Evolutionary conservation across 2,888 invertebrate genomes (phyloP).

Genomic region (Exocentrus adspersus): DNA sequence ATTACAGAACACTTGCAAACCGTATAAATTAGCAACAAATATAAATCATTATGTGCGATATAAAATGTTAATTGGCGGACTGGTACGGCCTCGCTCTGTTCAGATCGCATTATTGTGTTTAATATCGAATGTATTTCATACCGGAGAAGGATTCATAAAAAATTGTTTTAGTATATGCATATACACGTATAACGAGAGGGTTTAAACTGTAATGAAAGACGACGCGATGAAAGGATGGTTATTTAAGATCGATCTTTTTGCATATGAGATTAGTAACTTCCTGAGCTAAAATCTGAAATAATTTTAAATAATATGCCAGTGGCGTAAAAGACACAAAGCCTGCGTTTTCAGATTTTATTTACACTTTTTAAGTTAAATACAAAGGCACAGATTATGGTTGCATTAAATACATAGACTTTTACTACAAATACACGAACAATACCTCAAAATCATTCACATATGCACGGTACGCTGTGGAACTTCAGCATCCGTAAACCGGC

Average conservation of each 20-base stretch:
- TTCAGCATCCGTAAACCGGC: no score
- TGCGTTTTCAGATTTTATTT: no score
- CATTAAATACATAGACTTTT: no score
- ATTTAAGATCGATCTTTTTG: slow-evolving; percentile 24
- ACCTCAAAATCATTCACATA: no score
- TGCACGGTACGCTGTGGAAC: no score
- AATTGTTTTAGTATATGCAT: slow-evolving; percentile 18
- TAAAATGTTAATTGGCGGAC: slow-evolving; percentile 27
- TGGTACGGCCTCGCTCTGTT: slow-evolving; percentile 13
- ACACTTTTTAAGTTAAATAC: no score
- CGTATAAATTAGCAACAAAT: slow-evolving; percentile 28
- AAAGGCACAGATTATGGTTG: no score
- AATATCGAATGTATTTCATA: slow-evolving; percentile 28
- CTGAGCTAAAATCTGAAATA: neutral
- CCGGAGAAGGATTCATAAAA: slow-evolving; percentile 18
- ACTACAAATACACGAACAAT: no score
- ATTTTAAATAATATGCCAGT: neutral
- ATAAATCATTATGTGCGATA: slow-evolving; percentile 19
- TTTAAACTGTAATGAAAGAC: slow-evolving; percentile 16
- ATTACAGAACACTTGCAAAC: slow-evolving; percentile 22
- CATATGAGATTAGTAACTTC: slow-evolving; percentile 7
- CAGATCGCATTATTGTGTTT: slow-evolving; percentile 28
- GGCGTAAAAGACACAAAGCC: no score
- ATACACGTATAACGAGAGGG: slow-evolving; percentile 2
- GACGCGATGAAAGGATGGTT: slow-evolving; percentile 17